phyloP scores from a whole-genome alignment of 1,140 invertebrate genomes.

The Drosophila elegans region DNA sequence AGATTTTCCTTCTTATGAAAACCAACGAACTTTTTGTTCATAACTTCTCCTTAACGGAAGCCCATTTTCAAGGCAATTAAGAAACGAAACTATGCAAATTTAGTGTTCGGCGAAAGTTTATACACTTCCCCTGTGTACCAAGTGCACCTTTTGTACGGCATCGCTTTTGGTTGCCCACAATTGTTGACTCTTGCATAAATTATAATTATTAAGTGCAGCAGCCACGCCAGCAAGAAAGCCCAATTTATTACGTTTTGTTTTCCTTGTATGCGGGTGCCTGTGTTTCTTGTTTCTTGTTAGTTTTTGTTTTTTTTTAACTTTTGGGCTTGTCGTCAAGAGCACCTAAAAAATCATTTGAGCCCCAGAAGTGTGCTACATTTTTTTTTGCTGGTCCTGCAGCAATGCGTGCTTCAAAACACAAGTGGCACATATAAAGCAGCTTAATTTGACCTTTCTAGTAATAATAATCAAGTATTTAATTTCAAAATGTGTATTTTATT shows the following conservation, averaged over 20 bases:
- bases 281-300: conserved; percentile 21
- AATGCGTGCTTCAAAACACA: conserved; percentile 18
- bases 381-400: background rate
- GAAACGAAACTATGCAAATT: conserved; percentile 30
- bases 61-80: conserved; percentile 29
- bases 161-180: conserved; percentile 20
- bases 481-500: no score
- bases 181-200: conserved; percentile 65
- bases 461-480: background rate
- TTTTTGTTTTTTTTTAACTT: background rate
- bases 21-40: background rate
- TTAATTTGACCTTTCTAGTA: background rate
- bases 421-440: conserved; percentile 3
- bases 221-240: conserved; percentile 30
- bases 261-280: conserved; percentile 2
- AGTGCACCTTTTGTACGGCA: conserved; percentile 23
- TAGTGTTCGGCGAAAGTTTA: conserved; percentile 25
- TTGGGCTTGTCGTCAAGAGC: conserved; percentile 5
- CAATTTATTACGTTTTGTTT: conserved; percentile 48
- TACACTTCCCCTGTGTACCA: background rate
- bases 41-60: conserved; percentile 16
- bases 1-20: background rate
- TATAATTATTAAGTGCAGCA: conserved; percentile 65
- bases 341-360: conserved; percentile 9
- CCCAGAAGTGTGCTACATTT: background rate